Conservation (phyloP, 2,113 vertebrate genomes). For the Hippoglossus stenolepis region DNA sequence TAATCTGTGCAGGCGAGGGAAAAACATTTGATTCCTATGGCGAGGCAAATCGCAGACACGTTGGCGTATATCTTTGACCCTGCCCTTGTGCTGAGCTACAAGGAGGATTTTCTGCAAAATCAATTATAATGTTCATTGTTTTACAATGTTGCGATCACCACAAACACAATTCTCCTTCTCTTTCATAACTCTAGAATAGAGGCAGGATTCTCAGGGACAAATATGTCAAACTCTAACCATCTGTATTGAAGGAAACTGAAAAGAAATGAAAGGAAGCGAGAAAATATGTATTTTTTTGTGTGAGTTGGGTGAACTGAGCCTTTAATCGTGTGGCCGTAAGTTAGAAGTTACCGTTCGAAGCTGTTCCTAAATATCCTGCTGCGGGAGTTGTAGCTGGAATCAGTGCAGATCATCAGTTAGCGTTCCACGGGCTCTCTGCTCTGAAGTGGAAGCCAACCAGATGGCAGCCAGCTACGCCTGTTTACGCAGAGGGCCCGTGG, state of each 20-base stretch:
- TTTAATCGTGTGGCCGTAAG: background rate
- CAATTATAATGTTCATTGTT: background rate
- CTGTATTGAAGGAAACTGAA: background rate
- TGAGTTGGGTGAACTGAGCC: background rate
- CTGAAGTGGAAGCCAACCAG: conserved; percentile 64
- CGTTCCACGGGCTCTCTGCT: conserved; percentile 12
- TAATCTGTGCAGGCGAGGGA: too few relatives aligned
- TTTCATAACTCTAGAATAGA: background rate
- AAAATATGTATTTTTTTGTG: background rate
- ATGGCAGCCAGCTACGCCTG: conserved; percentile 67
- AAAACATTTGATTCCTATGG: too few relatives aligned
- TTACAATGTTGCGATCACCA: background rate
- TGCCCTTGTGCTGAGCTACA: background rate
- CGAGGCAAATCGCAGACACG: too few relatives aligned
- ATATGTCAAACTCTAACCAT: background rate
- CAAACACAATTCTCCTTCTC: background rate
- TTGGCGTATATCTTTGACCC: too few relatives aligned
- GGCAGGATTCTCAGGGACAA: background rate
- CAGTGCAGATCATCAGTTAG: conserved; percentile 39
- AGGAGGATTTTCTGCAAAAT: too few relatives aligned
- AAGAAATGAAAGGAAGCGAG: background rate
- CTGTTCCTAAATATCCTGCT: conserved; percentile 3
- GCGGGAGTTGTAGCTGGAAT: conserved; percentile 27
- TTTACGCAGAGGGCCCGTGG: conserved; percentile 52
- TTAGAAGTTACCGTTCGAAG: background rate